These are phyloP conservation scores for Cerastis rubricosa DNA, from an alignment of 2,888 invertebrate species.

Conservation along the genomic window DNA sequence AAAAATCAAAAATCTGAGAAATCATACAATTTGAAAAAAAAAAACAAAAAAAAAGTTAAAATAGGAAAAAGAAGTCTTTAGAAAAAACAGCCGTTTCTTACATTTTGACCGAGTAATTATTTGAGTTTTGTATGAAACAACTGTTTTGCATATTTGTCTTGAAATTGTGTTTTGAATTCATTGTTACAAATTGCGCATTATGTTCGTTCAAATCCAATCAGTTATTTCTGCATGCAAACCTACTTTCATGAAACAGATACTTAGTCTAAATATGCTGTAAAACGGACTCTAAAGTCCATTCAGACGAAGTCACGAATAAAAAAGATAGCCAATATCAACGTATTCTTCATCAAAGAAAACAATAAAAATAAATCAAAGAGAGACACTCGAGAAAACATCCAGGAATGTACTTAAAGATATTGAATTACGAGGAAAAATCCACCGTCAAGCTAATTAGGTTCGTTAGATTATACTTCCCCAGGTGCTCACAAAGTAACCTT, in stretches of 20 bases:
- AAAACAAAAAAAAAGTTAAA: too few species aligned
- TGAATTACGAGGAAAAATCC: conserved; percentile 47
- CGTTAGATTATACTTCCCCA: conserved; percentile 30
- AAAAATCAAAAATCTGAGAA: too few species aligned
- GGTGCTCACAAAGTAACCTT: conserved; percentile 42
- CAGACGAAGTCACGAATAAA: neutral
- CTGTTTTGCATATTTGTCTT: neutral
- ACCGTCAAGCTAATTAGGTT: conserved; percentile 44
- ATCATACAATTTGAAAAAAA: neutral
- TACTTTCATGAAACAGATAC: neutral
- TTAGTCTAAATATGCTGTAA: neutral
- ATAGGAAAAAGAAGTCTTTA: neutral
- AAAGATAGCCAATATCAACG: conserved; percentile 17
- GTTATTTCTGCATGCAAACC: neutral
- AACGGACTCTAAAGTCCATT: neutral
- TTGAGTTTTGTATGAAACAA: neutral
- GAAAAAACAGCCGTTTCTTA: neutral
- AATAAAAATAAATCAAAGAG: conserved; percentile 49
- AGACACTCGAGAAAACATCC: conserved; percentile 34
- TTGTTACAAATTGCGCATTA: neutral
- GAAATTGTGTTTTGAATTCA: neutral
- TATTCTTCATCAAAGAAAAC: conserved; percentile 26
- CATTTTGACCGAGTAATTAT: neutral
- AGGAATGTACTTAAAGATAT: conserved; percentile 49
- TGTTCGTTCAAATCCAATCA: neutral